phyloP scores from a whole-genome alignment of 2,113 vertebrate species.

The Psittacara wagleri region DNA sequence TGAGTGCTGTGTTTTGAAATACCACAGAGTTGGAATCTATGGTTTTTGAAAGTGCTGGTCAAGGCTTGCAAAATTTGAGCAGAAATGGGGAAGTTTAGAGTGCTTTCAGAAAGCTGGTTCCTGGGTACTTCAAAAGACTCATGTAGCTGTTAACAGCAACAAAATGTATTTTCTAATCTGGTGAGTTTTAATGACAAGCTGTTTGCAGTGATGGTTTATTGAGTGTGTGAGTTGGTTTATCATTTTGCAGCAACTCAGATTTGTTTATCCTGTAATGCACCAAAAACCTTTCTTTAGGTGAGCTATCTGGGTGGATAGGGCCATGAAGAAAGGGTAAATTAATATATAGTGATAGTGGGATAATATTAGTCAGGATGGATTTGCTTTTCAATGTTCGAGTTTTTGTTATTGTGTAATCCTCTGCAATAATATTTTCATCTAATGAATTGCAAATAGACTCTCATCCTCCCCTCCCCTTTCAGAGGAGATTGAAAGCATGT shows the following conservation, averaged over 20 bases:
- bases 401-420: background rate
- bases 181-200: background rate
- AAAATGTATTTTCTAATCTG: background rate
- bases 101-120: background rate
- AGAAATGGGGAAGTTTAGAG: background rate
- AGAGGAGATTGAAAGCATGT: background rate
- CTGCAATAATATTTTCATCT: background rate
- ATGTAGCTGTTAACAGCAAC: background rate
- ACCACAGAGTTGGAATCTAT: background rate
- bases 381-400: background rate
- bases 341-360: background rate
- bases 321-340: background rate
- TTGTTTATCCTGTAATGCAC: background rate
- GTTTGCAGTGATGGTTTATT: background rate
- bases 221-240: background rate
- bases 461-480: background rate
- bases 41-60: background rate
- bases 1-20: background rate
- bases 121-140: background rate
- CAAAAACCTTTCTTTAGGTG: background rate
- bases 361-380: background rate
- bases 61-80: background rate
- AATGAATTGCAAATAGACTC: background rate
- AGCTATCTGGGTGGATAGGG: background rate
- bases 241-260: background rate